These are phyloP conservation scores for Thripadectes ignobilis DNA, from an alignment of 2,797 vertebrate genomes.

Conservation along the genomic window DNA sequence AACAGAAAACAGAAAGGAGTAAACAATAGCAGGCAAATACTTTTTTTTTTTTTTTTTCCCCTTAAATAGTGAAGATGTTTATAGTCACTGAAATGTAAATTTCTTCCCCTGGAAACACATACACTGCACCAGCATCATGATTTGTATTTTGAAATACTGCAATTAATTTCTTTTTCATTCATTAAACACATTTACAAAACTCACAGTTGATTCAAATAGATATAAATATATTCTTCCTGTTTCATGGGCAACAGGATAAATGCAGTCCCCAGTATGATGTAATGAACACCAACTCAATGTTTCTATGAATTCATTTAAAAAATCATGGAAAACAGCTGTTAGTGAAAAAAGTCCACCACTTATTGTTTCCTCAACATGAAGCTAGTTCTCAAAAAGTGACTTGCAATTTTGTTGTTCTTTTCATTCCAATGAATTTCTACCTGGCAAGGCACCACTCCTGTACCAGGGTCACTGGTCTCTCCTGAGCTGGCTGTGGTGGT, in stretches of 20 bases:
- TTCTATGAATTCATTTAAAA: neutral
- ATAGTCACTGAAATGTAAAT: neutral
- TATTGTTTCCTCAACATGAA: neutral
- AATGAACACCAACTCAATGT: neutral
- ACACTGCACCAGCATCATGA: neutral
- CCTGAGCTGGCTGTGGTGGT: neutral
- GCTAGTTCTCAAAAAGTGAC: neutral
- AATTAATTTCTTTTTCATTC: neutral
- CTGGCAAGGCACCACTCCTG: accelerated
- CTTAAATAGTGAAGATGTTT: neutral
- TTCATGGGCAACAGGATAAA: neutral
- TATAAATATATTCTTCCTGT: neutral
- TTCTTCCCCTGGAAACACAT: neutral
- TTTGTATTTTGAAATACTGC: neutral
- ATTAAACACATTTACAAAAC: neutral
- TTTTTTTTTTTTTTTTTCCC: neutral
- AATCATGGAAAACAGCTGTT: neutral
- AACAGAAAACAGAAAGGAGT: neutral
- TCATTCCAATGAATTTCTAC: neutral
- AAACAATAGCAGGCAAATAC: neutral
- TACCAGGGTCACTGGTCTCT: neutral
- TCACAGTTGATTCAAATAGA: neutral
- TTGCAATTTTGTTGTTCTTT: neutral
- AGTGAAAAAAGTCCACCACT: neutral
- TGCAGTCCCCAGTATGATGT: neutral